These are phyloP conservation scores for Cebus imitator DNA, from an alignment of 2,113 vertebrate species.

Conservation along the genomic window DNA sequence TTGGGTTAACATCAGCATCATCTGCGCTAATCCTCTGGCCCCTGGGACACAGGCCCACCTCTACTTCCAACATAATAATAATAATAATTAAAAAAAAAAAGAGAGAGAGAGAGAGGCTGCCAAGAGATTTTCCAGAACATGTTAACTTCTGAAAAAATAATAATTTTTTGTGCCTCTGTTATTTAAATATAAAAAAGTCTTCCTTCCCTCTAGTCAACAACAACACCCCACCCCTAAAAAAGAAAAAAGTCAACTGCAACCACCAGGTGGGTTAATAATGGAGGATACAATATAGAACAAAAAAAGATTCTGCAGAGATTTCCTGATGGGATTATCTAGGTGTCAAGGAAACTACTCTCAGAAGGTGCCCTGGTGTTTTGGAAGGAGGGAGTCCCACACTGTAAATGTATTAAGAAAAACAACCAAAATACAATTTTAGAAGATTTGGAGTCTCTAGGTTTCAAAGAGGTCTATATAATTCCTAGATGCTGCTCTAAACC, in stretches of 20 bases:
- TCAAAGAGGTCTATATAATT: background rate
- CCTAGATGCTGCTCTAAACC: background rate
- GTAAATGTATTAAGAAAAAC: background rate
- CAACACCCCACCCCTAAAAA: background rate
- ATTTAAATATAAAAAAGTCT: conserved; percentile 74
- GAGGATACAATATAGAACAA: background rate
- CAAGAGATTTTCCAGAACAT: conserved; percentile 65
- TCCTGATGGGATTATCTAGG: background rate
- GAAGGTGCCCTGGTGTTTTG: background rate
- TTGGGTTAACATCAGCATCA: conserved; percentile 37
- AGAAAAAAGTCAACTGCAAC: conserved; percentile 59
- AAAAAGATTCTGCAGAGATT: background rate
- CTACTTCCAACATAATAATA: background rate
- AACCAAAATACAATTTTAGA: background rate
- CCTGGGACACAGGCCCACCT: background rate
- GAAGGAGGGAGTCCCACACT: background rate
- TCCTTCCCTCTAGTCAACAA: background rate
- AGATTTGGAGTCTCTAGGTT: background rate
- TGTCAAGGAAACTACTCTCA: background rate
- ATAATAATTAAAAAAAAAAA: background rate
- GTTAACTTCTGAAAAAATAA: conserved; percentile 74
- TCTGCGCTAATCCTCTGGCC: conserved; percentile 55
- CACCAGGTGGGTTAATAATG: background rate
- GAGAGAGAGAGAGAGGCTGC: background rate
- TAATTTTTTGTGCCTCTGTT: conserved; percentile 70